Percentiles rank a stretch among this genome's conserved stretches.
Evolutionary conservation across 2,888 invertebrate species (phyloP).

Genomic region (Cyclophora punctaria): DNA sequence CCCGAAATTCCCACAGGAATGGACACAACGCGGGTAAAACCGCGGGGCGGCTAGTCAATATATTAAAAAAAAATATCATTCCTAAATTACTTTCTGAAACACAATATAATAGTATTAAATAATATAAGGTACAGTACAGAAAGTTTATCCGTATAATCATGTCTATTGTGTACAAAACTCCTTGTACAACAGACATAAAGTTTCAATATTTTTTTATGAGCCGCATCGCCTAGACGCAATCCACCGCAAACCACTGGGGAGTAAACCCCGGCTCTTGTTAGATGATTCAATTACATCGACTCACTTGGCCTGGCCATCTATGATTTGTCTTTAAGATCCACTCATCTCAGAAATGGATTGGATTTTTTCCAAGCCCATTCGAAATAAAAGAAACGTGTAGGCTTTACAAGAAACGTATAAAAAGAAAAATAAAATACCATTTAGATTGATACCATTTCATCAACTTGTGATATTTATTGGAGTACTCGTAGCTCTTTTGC

Average conservation of each 20-base stretch:
- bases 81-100: no score
- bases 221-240: constrained; percentile 14
- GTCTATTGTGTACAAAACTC: no score
- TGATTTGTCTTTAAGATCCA: constrained; percentile 18
- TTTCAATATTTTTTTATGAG: constrained; percentile 22
- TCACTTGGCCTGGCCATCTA: constrained; percentile 15
- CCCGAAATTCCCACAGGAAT: no score
- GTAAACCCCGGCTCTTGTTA: constrained; percentile 15
- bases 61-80: no score
- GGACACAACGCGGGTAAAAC: no score
- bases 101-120: no score
- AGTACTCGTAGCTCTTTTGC: no score
- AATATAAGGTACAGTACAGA: no score
- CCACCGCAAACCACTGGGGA: constrained; percentile 11
- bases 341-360: constrained; percentile 17
- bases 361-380: constrained; percentile 4
- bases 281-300: constrained; percentile 27
- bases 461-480: neutral
- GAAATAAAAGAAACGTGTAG: constrained; percentile 9
- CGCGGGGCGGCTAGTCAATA: no score
- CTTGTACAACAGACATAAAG: constrained; percentile 7
- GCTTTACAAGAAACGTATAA: constrained; percentile 2
- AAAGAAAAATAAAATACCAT: neutral
- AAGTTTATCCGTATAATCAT: no score
- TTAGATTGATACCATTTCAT: neutral